Base-by-base conservation (phyloP, 2,113 vertebrate species). In the Istiophorus platypterus region DNA sequence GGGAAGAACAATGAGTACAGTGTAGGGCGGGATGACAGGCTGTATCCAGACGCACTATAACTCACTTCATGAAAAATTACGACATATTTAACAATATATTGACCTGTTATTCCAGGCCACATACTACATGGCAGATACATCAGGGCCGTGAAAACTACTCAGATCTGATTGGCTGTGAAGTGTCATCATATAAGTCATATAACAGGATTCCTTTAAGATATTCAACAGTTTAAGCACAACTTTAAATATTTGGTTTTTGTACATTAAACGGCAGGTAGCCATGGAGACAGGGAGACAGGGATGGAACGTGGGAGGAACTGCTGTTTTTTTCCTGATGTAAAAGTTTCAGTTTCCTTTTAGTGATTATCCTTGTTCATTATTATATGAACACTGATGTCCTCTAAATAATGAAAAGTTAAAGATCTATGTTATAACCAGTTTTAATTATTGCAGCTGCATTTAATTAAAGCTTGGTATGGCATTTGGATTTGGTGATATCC, bases 1-100 rank as follows among this genome's bases (percentile, higher is more conserved):
- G 49, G 62, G 15, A 49, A 51, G 80, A 74, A 91, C 39, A 82
- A 84, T 73, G 54, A 68, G 58, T 15, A 14, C 62, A 65, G 52
- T 64, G 62, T 69, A 56, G 57, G 34, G 34, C 26, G 49, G 57
- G 68, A 76, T 51, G 73, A 81, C 73, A 62, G 66, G 54, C 59
- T 68, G 22, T 31, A 29, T 74, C 66, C 75, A 73, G 58, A 88
- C 57, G 51, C 51, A n/a, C 52, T 13, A 31, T 78, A 76, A 82
- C 51, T 78, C 61, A 80, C 24, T 64, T 42, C 17, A 76, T 80
- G 41, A 82, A 73, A 81, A 17, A 72, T 24, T 45, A 24, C 2
- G 1, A 51, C n/a, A 52, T 34, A 26, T 67, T 56, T 34, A 65
- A 20, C 56, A 75, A 7, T 22, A 41, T 31, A 47, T 47, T 51